Conservation (phyloP, 2,797 vertebrate genomes). For the Malacoctenus gilli region DNA sequence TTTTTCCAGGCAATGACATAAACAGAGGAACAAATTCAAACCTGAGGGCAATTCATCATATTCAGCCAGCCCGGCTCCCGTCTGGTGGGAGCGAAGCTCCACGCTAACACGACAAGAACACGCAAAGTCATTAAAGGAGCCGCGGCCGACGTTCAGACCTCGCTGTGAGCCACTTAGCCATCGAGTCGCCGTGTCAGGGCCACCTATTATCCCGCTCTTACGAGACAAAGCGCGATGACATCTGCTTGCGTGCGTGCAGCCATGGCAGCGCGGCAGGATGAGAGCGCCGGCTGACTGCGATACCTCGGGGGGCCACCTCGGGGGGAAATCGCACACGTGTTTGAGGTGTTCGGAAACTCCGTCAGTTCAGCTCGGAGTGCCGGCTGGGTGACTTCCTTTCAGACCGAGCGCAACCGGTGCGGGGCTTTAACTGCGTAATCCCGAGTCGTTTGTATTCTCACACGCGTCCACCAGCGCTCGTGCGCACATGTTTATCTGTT, state of each 20-base stretch:
- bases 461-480: background rate
- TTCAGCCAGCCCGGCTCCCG: conserved; percentile 5
- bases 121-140: conserved; percentile 23
- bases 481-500: conserved; percentile 13
- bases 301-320: conserved; percentile 49
- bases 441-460: conserved; percentile 9
- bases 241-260: conserved; percentile 25
- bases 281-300: conserved; percentile 35
- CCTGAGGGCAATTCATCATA: conserved; percentile 31
- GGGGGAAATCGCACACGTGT: conserved; percentile 36
- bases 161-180: conserved; percentile 30
- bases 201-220: conserved; percentile 24
- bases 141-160: conserved; percentile 28
- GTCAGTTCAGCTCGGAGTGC: conserved; percentile 24
- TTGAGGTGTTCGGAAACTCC: conserved; percentile 43
- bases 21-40: conserved; percentile 54
- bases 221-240: conserved; percentile 28
- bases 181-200: conserved; percentile 13
- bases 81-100: conserved; percentile 8
- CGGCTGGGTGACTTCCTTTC: conserved; percentile 10
- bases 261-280: conserved; percentile 5
- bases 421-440: conserved; percentile 5
- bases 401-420: conserved; percentile 7
- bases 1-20: conserved; percentile 32
- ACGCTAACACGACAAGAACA: conserved; percentile 20